Evolutionary conservation across 1,140 invertebrate species (phyloP).

Genomic region (Drosophila kurseongensis): DNA sequence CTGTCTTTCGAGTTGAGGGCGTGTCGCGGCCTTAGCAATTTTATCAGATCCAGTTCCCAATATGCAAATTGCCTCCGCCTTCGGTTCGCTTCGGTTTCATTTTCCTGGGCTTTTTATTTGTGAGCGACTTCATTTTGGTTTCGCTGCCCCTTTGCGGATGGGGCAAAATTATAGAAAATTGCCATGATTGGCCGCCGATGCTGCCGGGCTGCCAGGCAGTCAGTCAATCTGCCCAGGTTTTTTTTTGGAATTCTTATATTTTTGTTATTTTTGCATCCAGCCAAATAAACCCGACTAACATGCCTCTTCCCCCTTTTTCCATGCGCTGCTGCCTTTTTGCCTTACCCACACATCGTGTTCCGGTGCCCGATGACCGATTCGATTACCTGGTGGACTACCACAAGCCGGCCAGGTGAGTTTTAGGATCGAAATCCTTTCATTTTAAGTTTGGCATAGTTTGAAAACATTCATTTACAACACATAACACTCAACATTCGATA

Average conservation of each 20-base stretch:
- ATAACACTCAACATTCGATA: no score
- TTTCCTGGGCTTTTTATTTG: slow-evolving; percentile 55
- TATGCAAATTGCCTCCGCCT: slow-evolving; percentile 73
- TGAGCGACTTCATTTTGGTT: slow-evolving; percentile 74
- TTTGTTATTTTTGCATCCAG: slow-evolving; percentile 5
- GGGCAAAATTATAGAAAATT: slow-evolving; percentile 83
- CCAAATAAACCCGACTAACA: slow-evolving; percentile 54
- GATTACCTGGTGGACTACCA: slow-evolving; percentile 97
- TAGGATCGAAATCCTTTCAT: not conserved
- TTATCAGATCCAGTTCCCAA: slow-evolving; percentile 66
- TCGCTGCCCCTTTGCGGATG: slow-evolving; percentile 48
- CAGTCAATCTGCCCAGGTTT: slow-evolving; percentile 29
- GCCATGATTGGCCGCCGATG: slow-evolving; percentile 71
- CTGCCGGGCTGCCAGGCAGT: slow-evolving; percentile 49
- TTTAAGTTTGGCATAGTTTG: not conserved
- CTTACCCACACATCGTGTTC: slow-evolving; percentile 93
- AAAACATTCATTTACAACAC: not conserved
- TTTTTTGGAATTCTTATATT: not conserved
- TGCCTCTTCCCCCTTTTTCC: slow-evolving; percentile 30
- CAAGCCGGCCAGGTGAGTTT: slow-evolving; percentile 95
- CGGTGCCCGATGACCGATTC: slow-evolving; percentile 98
- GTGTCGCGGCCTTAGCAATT: slow-evolving; percentile 65
- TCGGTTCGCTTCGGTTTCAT: slow-evolving; percentile 30
- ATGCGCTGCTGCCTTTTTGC: slow-evolving; percentile 40
- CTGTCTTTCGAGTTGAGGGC: slow-evolving; percentile 38